A percentile compares a stretch with the other conserved stretches of the same genome.
phyloP scores from a whole-genome alignment of 2,797 vertebrate genomes.

The Liparis tanakae region DNA sequence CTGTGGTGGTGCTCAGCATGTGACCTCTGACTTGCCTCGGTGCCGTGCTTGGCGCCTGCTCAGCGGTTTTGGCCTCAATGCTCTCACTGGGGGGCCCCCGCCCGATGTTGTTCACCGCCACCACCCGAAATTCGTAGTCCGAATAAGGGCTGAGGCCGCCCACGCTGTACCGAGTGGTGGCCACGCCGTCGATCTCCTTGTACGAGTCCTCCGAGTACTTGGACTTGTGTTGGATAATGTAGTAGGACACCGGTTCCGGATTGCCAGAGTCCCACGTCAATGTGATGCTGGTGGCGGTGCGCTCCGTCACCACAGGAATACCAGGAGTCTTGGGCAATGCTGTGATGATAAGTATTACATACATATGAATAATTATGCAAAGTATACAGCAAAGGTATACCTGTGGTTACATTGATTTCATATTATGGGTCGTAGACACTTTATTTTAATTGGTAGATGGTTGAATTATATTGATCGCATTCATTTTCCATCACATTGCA shows the following conservation, averaged over 20 bases:
- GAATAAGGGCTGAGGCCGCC: slow-evolving; percentile 98
- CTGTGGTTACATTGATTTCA: slow-evolving; percentile 29
- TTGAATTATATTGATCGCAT: slow-evolving; percentile 46
- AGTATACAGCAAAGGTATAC: slow-evolving; percentile 27
- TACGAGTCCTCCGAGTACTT: slow-evolving; percentile 93
- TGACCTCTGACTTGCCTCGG: slow-evolving; percentile 94
- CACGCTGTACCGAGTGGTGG: slow-evolving; percentile 97
- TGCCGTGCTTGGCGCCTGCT: slow-evolving; percentile 97
- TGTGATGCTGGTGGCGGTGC: slow-evolving; percentile 98
- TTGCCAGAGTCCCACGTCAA: slow-evolving; percentile 99
- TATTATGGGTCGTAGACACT: slow-evolving; percentile 25
- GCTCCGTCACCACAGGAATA: slow-evolving; percentile 94
- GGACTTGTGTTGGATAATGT: slow-evolving; percentile 98
- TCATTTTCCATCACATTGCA: slow-evolving; percentile 48
- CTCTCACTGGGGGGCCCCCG: slow-evolving; percentile 93
- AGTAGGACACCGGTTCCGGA: slow-evolving; percentile 96
- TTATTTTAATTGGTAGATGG: slow-evolving; percentile 42
- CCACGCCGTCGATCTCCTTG: slow-evolving; percentile 98
- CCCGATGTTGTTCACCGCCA: slow-evolving; percentile 98
- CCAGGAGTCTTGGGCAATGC: slow-evolving; percentile 96
- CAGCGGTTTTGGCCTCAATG: slow-evolving; percentile 94
- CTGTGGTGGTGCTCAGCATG: slow-evolving; percentile 97
- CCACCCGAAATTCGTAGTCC: slow-evolving; percentile 95
- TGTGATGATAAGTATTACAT: slow-evolving; percentile 66
- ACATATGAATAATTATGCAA: slow-evolving; percentile 51